A percentile compares a stretch with the other conserved stretches of the same genome.
Evolutionary conservation across 1,140 invertebrate species (phyloP).

Genomic region (Formica selysi): DNA sequence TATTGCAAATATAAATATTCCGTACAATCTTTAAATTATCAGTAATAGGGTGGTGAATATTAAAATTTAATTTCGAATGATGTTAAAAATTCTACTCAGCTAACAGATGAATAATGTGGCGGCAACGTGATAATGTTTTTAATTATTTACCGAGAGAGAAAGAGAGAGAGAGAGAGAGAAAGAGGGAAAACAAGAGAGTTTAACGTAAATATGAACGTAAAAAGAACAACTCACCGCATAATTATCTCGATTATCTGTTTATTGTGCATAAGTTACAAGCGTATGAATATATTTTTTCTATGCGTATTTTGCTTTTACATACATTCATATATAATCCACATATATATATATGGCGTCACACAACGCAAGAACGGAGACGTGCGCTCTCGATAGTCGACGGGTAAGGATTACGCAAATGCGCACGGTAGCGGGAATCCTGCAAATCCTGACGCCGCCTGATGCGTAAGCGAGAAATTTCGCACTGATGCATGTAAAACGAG

Average conservation of each 20-base stretch:
- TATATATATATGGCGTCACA: not conserved
- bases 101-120: not conserved
- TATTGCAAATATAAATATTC: not conserved
- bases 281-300: conserved; percentile 5
- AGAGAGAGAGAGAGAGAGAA: no score
- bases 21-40: conserved; percentile 6
- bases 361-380: conserved; percentile 7
- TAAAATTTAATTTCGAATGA: conserved; percentile 4
- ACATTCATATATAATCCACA: no score
- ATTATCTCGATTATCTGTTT: conserved; percentile 29
- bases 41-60: conserved; percentile 4
- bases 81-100: not conserved
- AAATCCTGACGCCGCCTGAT: conserved; percentile 58
- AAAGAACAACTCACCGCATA: not conserved
- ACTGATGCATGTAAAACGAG: not conserved
- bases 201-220: not conserved
- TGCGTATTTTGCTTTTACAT: not conserved
- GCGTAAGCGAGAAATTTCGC: conserved; percentile 57
- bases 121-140: not conserved
- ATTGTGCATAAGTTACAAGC: not conserved
- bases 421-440: conserved; percentile 40
- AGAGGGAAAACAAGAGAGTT: no score
- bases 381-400: conserved; percentile 18
- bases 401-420: conserved; percentile 68
- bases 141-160: not conserved